A percentile compares a stretch with the other conserved stretches of the same genome.
Evolutionary conservation across 2,797 vertebrate species (phyloP).

Genomic region (Leptodactylus fallax): DNA sequence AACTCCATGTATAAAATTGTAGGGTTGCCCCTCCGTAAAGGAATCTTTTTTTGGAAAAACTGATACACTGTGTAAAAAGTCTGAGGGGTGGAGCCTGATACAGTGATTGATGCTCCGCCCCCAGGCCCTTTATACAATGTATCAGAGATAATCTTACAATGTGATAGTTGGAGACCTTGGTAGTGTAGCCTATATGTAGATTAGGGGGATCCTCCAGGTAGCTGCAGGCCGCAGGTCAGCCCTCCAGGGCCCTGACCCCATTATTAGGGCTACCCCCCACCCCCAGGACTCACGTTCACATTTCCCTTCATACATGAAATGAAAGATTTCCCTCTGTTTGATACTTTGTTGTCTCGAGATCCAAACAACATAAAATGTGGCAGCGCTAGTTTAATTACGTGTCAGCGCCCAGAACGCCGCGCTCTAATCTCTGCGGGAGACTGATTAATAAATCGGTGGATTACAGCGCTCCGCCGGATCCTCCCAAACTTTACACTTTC

Average conservation of each 20-base stretch:
- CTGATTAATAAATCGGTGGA: constrained; percentile 43
- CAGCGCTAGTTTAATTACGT: constrained; percentile 22
- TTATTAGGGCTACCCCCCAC: neutral
- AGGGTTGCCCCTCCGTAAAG: no score
- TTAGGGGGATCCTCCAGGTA: neutral
- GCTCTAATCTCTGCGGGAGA: constrained; percentile 39
- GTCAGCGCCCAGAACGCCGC: constrained; percentile 17
- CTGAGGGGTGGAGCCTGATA: no score
- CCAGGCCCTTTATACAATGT: no score
- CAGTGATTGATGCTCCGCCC: no score
- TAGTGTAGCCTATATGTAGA: neutral
- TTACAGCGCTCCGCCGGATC: neutral
- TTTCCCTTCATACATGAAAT: neutral
- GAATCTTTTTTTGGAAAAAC: no score
- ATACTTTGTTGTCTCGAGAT: constrained; percentile 38
- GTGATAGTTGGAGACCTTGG: no score
- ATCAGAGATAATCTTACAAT: no score
- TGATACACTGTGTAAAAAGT: no score
- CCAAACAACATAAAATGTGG: constrained; percentile 28
- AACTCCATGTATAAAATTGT: no score
- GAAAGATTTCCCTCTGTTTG: constrained; percentile 10
- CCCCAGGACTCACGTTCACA: neutral
- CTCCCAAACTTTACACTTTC: constrained; percentile 16
- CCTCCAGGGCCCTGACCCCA: neutral
- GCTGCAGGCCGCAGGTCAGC: neutral